Evolutionary conservation across 1,140 invertebrate species (phyloP), one percentile per base, ranked within the genome.

Genomic region (Heliconius hewitsoni): DNA sequence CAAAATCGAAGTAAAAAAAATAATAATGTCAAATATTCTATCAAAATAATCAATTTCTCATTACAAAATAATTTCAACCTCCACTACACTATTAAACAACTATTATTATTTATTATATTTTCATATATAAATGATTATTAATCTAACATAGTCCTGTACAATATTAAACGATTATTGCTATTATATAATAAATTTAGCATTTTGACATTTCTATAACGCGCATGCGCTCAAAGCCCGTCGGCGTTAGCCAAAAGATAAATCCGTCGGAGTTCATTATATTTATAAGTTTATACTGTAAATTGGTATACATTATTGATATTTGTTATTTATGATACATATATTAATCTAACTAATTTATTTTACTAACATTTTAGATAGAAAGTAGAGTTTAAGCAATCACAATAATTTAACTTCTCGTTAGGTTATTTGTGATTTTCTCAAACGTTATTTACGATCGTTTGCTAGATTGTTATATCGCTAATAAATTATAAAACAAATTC

Each of bases 161-260:
- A 71, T 71, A 34, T 30, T 71, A 71, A 71, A 71, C n/a, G 1
- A 71, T 37, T 71, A 19, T 72, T 72, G 8, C 37, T 39, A n/a
- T 72, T 72, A 39, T 72, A 30, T 72, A 72, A 72, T 72, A 72
- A 72, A 72, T 72, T 23, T 46, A 19, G 39, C n/a, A 42, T 23
- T 46, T 23, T 70, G 57, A 70, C 74, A 70, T 70, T 76, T 66
- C 57, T n/a, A 42, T 39, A 42, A 16, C 74, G 79, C 86, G 86
- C 86, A 86, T 87, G 86, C 86, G 86, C 83, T 16, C 8, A 60
- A 66, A 82, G 82, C 73, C 86, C 84, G 84, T 71, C 78, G 78
- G 78, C 66, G 73, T 34, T 73, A 37, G 30, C 27, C 52, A 75
- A 76, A 78, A 79, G 75, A 42, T 52, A 71, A 81, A 76, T 71